A percentile compares a stretch with the other conserved stretches of the same genome.
These are phyloP conservation scores for Thumatha senex DNA, from an alignment of 2,888 invertebrate species.

Conservation along the genomic window DNA sequence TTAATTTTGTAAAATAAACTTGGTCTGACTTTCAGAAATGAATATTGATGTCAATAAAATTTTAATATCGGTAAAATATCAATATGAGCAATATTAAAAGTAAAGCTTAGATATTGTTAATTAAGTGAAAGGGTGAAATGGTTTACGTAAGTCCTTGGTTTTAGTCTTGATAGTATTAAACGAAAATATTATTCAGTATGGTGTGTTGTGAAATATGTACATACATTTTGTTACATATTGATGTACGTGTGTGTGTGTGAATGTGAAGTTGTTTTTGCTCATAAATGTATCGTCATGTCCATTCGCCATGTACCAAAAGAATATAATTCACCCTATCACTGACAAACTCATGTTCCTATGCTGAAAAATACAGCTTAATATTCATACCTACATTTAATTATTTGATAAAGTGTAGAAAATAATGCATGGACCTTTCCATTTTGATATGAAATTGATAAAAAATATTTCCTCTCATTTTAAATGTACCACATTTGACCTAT, in stretches of 20 bases:
- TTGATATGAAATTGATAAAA: conserved; percentile 80
- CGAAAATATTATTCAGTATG: no score
- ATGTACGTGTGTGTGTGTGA: not conserved
- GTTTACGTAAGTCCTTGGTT: not conserved
- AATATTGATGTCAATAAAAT: no score
- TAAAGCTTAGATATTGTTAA: conserved; percentile 43
- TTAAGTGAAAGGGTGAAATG: conserved; percentile 54
- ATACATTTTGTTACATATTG: not conserved
- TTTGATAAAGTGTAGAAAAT: conserved; percentile 82
- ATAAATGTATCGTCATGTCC: not conserved
- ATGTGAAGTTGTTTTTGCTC: not conserved
- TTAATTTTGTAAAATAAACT: conserved; percentile 19
- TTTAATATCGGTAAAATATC: no score
- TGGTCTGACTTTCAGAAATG: no score
- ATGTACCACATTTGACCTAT: conserved; percentile 82
- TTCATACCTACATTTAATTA: conserved; percentile 43
- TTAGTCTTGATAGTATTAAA: not conserved
- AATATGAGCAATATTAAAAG: conserved; percentile 40
- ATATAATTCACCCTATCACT: conserved; percentile 48
- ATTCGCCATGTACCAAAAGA: not conserved
- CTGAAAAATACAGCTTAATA: conserved; percentile 58
- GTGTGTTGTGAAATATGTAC: no score
- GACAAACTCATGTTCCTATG: conserved; percentile 72
- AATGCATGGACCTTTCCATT: conserved; percentile 77
- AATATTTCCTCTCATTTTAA: conserved; percentile 81